phyloP scores from a whole-genome alignment of 2,113 vertebrate species.

The Percopsis transmontana region DNA sequence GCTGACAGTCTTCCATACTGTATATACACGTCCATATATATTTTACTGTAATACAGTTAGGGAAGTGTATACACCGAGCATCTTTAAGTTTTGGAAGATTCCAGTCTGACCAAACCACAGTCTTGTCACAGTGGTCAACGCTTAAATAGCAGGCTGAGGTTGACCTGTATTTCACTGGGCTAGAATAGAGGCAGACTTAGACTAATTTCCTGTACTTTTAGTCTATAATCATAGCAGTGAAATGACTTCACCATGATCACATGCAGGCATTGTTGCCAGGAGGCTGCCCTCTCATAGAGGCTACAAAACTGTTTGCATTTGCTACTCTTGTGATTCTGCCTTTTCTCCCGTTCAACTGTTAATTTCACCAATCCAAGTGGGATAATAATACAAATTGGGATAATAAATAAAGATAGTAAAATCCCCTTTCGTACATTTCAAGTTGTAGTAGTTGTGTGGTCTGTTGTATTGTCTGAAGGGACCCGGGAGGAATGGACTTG shows the following conservation, averaged over 20 bases:
- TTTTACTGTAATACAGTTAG: slow-evolving; percentile 39
- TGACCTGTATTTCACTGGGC: slow-evolving; percentile 58
- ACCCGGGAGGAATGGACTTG: no score
- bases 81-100: slow-evolving; percentile 22
- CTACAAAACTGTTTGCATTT: slow-evolving; percentile 11
- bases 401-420: no score
- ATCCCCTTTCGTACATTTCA: no score
- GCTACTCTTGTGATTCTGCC: slow-evolving; percentile 22
- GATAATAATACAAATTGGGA: no score
- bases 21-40: slow-evolving; percentile 14
- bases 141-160: slow-evolving; percentile 58
- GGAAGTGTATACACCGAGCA: slow-evolving; percentile 29
- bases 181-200: slow-evolving; percentile 48
- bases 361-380: not conserved
- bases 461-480: no score
- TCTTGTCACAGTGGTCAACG: slow-evolving; percentile 58
- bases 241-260: slow-evolving; percentile 64
- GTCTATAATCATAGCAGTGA: slow-evolving; percentile 57
- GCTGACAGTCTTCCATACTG: slow-evolving; percentile 30
- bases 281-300: slow-evolving; percentile 28
- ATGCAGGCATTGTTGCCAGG: slow-evolving; percentile 46
- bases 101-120: slow-evolving; percentile 41
- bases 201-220: slow-evolving; percentile 69
- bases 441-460: no score
- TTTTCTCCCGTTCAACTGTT: slow-evolving; percentile 7